Base-by-base conservation (phyloP, 92 coral and sea anemone species). In the Epizoanthus illoricatus region DNA sequence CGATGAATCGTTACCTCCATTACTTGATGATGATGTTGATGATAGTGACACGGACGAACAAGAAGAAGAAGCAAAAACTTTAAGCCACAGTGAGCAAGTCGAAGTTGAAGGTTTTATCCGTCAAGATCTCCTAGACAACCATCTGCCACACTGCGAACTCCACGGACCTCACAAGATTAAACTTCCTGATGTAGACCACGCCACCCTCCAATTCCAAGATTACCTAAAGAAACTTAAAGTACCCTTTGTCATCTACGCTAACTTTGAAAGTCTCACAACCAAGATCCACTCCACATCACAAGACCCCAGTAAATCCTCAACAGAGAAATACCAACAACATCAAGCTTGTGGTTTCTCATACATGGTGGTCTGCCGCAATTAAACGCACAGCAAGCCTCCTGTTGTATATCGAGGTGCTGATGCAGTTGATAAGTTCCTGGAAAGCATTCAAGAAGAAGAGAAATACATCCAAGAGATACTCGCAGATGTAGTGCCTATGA, bases 401-500 rank as follows among this genome's bases (percentile, higher is more conserved):
- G 85, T 65, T 5, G 84, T 85, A 15, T 85, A 85, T 49, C 39
- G 88, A 16, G 84, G 88, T 18, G 42, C 23, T 8, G 83, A 78
- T 61, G 36, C 47, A 5, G 83, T 78, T 8, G 86, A 84, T 41
- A 63, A 76, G 43, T 78, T 85, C 64, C 43, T 85, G 43, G 73
- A 84, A 55, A 73, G 87, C 41, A 13, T 85, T 5, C 45, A 73
- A 15, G 62, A 43, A 61, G 84, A 85, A 59, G 73, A 76, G 15
- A 41, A 65, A 42, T 28, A 64, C 18, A 85, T 86, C 28, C 15
- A 68, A 80, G 73, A 79, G 33, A 70, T 43, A 23, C 70, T 86
- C 43, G 85, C 79, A 49, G 52, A 61, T 7, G 71, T 74, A 24
- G 87, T 80, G 12, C 89, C 87, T 9, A 89, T 86, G 89, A 69